Conservation (phyloP, 2,888 invertebrate genomes). For the Sesia bembeciformis region DNA sequence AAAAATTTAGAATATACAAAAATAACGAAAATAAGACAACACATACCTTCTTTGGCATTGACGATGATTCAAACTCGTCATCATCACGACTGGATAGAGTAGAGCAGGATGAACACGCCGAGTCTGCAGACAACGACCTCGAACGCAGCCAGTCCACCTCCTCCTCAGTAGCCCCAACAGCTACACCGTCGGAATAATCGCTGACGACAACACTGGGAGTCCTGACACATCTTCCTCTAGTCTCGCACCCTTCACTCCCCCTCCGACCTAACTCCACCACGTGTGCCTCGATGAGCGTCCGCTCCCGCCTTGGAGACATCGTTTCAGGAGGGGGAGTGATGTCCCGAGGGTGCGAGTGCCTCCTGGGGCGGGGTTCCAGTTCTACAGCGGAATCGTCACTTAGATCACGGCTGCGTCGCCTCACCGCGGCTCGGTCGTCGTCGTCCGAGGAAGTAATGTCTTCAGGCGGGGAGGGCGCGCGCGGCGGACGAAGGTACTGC, state of each 20-base stretch:
- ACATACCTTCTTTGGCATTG: slow-evolving; percentile 68
- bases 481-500: slow-evolving; percentile 65
- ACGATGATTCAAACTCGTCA: slow-evolving; percentile 66
- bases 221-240: slow-evolving; percentile 77
- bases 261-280: slow-evolving; percentile 73
- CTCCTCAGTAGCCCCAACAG: slow-evolving; percentile 59
- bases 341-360: slow-evolving; percentile 59
- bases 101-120: slow-evolving; percentile 84
- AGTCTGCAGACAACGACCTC: slow-evolving; percentile 76
- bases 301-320: slow-evolving; percentile 54
- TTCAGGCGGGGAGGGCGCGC: slow-evolving; percentile 52
- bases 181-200: slow-evolving; percentile 84
- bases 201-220: slow-evolving; percentile 92
- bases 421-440: slow-evolving; percentile 61
- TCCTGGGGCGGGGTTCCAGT: slow-evolving; percentile 59
- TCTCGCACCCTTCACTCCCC: slow-evolving; percentile 61
- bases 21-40: slow-evolving; percentile 3
- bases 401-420: slow-evolving; percentile 59
- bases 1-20: neutral
- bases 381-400: slow-evolving; percentile 74
- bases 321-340: slow-evolving; percentile 54
- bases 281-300: slow-evolving; percentile 67
- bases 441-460: slow-evolving; percentile 66
- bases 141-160: slow-evolving; percentile 62
- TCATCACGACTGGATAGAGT: slow-evolving; percentile 84